Conservation (phyloP, 2,113 vertebrate species). For the Chloropsis cyanopogon region DNA sequence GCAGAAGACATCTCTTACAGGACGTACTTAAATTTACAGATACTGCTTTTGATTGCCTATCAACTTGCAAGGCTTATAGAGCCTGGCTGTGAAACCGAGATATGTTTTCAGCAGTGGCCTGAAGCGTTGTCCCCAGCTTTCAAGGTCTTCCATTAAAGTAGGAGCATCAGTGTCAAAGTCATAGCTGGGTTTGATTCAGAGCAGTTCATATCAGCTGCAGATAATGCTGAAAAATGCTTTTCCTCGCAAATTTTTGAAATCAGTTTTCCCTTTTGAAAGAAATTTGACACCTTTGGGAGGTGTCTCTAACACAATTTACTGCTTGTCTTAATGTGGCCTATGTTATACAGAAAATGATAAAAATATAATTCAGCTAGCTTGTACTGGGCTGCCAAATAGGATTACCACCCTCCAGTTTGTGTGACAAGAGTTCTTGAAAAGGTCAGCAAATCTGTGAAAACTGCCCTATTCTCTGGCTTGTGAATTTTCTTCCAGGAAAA, state of each 20-base stretch:
- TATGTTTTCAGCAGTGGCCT: not conserved
- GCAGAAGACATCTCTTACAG: not conserved
- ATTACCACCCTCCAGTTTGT: not conserved
- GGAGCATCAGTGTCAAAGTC: not conserved
- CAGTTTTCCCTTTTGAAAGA: not conserved
- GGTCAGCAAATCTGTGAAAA: not conserved
- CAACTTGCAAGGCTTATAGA: not conserved
- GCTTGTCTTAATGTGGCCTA: not conserved
- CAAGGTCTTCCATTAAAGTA: not conserved
- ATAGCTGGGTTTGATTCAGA: not conserved
- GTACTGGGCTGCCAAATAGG: not conserved
- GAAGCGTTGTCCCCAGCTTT: not conserved
- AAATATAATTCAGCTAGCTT: not conserved
- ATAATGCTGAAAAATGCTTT: not conserved
- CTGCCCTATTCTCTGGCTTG: not conserved
- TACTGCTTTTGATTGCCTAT: not conserved
- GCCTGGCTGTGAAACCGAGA: not conserved
- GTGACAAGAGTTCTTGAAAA: not conserved
- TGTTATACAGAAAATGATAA: not conserved
- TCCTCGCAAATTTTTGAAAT: not conserved
- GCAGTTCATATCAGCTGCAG: not conserved
- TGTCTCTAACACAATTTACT: not conserved
- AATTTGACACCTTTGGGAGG: not conserved
- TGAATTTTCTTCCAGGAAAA: not conserved
- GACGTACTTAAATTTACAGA: not conserved